Percentiles rank a stretch among this genome's conserved stretches.
Conservation (phyloP, 2,888 invertebrate genomes). For the Scaptomyza polygonia region DNA sequence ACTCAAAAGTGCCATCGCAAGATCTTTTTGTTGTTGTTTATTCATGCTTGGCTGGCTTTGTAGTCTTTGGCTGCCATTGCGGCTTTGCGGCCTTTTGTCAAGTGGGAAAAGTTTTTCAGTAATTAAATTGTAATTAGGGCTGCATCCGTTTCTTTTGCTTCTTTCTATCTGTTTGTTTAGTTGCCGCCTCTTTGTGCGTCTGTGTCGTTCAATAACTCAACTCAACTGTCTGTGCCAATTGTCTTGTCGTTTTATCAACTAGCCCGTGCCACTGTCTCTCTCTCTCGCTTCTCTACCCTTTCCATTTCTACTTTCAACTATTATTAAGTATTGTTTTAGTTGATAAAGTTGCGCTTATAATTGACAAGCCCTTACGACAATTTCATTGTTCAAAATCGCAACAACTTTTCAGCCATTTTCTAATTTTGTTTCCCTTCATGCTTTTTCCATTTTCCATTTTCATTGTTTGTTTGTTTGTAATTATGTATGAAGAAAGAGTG, state of each 20-base stretch:
- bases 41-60: constrained; percentile 67
- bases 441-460: constrained; percentile 34
- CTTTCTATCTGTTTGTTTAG: not conserved
- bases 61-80: constrained; percentile 70
- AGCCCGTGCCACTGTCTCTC: constrained; percentile 47
- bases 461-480: constrained; percentile 34
- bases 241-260: constrained; percentile 71
- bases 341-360: constrained; percentile 41
- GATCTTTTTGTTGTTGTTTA: constrained; percentile 41
- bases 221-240: constrained; percentile 72
- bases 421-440: not conserved
- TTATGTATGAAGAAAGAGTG: not conserved
- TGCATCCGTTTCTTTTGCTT: constrained; percentile 74
- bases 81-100: constrained; percentile 70
- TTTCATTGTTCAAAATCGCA: constrained; percentile 67
- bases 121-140: constrained; percentile 85
- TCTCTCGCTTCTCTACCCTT: not conserved
- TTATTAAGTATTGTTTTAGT: constrained; percentile 29
- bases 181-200: constrained; percentile 34
- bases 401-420: constrained; percentile 67
- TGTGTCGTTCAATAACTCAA: constrained; percentile 66
- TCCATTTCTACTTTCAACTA: constrained; percentile 14
- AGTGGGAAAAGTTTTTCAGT: constrained; percentile 82
- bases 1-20: constrained; percentile 66
- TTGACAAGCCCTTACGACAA: constrained; percentile 72